A percentile compares a stretch with the other conserved stretches of the same genome.
phyloP scores from a whole-genome alignment of 2,113 vertebrate species.

The Machaerirhynchus nigripectus region DNA sequence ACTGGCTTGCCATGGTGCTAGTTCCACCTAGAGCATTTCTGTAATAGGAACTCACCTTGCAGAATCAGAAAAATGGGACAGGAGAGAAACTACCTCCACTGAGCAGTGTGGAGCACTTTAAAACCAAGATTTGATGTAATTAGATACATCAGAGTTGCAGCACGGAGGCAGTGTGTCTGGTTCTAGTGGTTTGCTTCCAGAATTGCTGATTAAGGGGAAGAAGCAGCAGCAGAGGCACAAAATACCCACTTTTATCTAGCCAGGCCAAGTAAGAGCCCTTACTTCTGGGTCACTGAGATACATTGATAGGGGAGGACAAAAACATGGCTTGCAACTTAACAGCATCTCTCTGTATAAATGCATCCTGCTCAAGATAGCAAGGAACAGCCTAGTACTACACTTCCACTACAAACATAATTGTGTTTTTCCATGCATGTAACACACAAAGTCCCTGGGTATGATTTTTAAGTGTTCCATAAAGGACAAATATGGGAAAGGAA shows the following conservation, averaged over 20 bases:
- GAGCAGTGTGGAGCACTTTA: not conserved
- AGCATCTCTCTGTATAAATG: not conserved
- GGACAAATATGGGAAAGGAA: not conserved
- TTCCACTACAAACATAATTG: not conserved
- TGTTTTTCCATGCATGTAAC: not conserved
- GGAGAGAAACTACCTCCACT: not conserved
- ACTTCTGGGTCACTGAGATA: constrained; percentile 22
- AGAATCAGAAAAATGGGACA: not conserved
- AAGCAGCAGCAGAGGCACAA: constrained; percentile 26
- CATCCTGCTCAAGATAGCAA: not conserved
- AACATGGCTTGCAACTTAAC: not conserved
- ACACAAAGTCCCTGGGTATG: not conserved
- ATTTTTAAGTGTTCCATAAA: not conserved
- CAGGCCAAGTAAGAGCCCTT: constrained; percentile 22
- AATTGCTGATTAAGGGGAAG: constrained; percentile 40
- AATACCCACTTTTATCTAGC: constrained; percentile 32
- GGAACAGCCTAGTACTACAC: not conserved
- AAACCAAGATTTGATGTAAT: constrained; percentile 19
- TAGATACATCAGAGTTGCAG: not conserved
- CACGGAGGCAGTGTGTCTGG: not conserved
- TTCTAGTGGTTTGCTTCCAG: constrained; percentile 28
- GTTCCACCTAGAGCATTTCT: not conserved
- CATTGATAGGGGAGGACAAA: not conserved
- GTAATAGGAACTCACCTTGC: not conserved
- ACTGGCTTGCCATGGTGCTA: not conserved